Evolutionary conservation across 2,888 invertebrate species (phyloP).

Genomic region (Netelia virgata): DNA sequence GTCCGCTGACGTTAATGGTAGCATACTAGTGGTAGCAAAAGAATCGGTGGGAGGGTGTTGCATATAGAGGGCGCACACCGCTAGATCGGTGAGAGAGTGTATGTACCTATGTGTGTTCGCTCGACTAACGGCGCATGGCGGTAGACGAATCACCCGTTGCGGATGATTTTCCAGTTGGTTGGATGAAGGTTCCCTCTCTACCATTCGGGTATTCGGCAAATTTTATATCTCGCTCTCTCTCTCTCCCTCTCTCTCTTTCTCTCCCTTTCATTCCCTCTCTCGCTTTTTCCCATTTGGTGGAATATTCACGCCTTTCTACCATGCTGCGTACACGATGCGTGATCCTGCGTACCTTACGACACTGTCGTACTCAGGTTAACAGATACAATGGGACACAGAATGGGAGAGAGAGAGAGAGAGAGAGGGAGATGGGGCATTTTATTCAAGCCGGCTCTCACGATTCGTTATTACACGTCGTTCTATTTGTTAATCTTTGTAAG

Average conservation of each 20-base stretch:
- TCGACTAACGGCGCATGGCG: slow-evolving; percentile 65
- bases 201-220: slow-evolving; percentile 63
- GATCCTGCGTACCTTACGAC: slow-evolving; percentile 39
- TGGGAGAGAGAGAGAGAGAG: neutral
- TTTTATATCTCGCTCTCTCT: slow-evolving; percentile 27
- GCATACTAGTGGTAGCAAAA: slow-evolving; percentile 54
- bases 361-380: slow-evolving; percentile 12
- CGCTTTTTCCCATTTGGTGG: slow-evolving; percentile 41
- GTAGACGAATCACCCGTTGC: slow-evolving; percentile 77
- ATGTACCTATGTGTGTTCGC: slow-evolving; percentile 49
- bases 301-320: slow-evolving; percentile 54
- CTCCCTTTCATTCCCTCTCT: slow-evolving; percentile 23
- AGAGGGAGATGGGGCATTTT: neutral
- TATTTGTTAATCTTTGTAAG: too few relatives aligned
- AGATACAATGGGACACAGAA: slow-evolving; percentile 21
- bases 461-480: too few relatives aligned
- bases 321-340: slow-evolving; percentile 32
- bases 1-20: slow-evolving; percentile 71
- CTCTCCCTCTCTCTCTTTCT: slow-evolving; percentile 32
- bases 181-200: slow-evolving; percentile 70
- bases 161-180: slow-evolving; percentile 79
- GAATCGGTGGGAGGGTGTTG: slow-evolving; percentile 60
- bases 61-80: neutral
- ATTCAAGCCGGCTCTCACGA: too few relatives aligned
- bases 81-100: slow-evolving; percentile 9